Conservation (phyloP, 2,113 vertebrate genomes). For the Gracilinanus agilis region DNA sequence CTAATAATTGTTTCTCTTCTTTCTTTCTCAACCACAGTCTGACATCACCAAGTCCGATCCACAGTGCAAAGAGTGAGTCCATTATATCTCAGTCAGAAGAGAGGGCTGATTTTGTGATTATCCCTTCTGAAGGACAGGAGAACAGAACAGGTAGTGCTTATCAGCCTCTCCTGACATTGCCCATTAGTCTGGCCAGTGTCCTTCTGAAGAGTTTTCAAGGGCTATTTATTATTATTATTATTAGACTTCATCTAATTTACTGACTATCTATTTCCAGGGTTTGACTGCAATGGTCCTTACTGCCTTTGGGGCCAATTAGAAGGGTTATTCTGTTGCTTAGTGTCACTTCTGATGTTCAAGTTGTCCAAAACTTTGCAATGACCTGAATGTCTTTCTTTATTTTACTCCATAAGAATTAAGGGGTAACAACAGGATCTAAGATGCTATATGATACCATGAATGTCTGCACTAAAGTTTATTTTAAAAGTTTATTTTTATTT, state of each 20-base stretch:
- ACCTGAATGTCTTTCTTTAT: not conserved
- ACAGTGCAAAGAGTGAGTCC: constrained; percentile 87
- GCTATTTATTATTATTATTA: not conserved
- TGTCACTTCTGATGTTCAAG: not conserved
- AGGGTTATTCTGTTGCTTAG: constrained; percentile 9
- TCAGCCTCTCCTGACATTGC: not conserved
- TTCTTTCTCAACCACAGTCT: constrained; percentile 84
- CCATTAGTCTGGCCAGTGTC: not conserved
- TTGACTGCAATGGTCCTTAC: not conserved
- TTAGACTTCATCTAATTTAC: not conserved
- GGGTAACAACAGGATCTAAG: not conserved
- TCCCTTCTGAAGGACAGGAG: constrained; percentile 82
- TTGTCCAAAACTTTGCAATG: constrained; percentile 10
- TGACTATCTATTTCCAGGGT: not conserved
- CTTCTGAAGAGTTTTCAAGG: constrained; percentile 19
- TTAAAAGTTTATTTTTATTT: constrained; percentile 4
- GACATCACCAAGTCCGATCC: constrained; percentile 90
- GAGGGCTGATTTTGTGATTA: constrained; percentile 84
- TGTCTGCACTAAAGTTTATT: not conserved
- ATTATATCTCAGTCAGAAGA: constrained; percentile 86
- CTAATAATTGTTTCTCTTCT: constrained; percentile 60
- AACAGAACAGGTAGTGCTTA: constrained; percentile 84
- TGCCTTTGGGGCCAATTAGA: not conserved
- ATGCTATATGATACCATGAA: not conserved
- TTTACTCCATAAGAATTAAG: constrained; percentile 11